Base-by-base conservation (phyloP, 2,113 vertebrate species). In the Origma solitaria region DNA sequence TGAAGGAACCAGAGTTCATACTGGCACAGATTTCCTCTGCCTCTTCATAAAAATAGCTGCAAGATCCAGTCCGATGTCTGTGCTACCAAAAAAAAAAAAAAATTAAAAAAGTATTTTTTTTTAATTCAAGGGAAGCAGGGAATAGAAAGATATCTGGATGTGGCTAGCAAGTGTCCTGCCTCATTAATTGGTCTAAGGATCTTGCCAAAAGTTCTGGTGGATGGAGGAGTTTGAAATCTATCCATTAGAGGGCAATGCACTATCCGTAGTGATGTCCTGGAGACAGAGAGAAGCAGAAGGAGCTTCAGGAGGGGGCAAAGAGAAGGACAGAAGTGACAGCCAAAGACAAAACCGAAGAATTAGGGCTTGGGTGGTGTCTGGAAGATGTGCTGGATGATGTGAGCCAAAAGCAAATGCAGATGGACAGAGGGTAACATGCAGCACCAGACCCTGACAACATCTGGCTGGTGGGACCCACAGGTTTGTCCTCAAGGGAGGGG, bases 191-290 rank as follows among this genome's bases (percentile, higher is more conserved):
- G 56, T 81, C 31, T 45, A 53, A 92, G 51, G 7, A 64, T 84
- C 44, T 75, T 77, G 35, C 28, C 50, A 31, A 44, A 51, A 70
- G 28, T 70, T 83, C 49, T 68, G n/a, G 51, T 66, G 2, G 0
- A 56, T 40, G 3, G 1, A 88, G 62, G 66, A 88, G 49, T 95
- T 88, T 84, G 83, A 92, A 88, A 88, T 95, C 44, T 42, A 88
- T 95, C 95, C 88, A 91, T 95, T 93, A 95, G 92, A 95, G 88
- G 92, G 86, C 93, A 96, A 95, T 95, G 69, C 86, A 68, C 69
- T 76, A 86, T 96, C 93, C 93, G 25, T 1, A 38, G 72, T 54
- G 37, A 54, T 58, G 54, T 64, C 76, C 78, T 54, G 47, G 35
- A 92, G 66, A 35, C 17, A 45, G 28, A 76, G 14, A 87, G 31